These are phyloP conservation scores for Iselma pallidipennis DNA, from an alignment of 2,888 invertebrate genomes.

Conservation along the genomic window DNA sequence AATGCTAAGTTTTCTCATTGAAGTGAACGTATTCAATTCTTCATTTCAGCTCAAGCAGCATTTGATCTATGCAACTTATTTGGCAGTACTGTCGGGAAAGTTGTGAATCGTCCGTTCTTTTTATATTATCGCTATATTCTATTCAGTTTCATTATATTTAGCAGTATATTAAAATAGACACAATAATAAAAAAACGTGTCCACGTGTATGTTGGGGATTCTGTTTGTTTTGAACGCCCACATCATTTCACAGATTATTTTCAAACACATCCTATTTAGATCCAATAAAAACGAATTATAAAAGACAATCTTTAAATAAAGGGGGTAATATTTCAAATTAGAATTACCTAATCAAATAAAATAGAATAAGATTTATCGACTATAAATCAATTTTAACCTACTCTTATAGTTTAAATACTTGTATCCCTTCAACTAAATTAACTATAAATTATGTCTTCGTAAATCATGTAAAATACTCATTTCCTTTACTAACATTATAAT, in stretches of 20 bases:
- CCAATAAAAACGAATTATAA: background rate
- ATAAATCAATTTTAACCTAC: background rate
- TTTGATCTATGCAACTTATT: background rate
- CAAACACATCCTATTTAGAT: background rate
- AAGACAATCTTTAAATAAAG: background rate
- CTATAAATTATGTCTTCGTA: too few species aligned
- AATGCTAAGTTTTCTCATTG: too few species aligned
- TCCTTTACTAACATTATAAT: background rate
- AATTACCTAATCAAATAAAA: background rate
- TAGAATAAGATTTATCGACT: background rate
- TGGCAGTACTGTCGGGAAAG: background rate
- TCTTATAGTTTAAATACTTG: too few species aligned
- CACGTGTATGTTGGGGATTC: background rate
- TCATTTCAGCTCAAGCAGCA: too few species aligned
- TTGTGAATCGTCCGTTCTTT: background rate
- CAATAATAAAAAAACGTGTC: background rate
- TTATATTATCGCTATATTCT: background rate
- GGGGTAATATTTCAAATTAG: too few species aligned
- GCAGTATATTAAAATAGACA: background rate
- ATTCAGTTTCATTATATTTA: background rate
- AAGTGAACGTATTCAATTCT: too few species aligned
- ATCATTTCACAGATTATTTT: background rate
- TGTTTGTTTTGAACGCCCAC: background rate
- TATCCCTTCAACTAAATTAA: too few species aligned
- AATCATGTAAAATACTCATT: background rate